Evolutionary conservation across 2,888 invertebrate genomes (phyloP).

Genomic region (Cetonia aurata): DNA sequence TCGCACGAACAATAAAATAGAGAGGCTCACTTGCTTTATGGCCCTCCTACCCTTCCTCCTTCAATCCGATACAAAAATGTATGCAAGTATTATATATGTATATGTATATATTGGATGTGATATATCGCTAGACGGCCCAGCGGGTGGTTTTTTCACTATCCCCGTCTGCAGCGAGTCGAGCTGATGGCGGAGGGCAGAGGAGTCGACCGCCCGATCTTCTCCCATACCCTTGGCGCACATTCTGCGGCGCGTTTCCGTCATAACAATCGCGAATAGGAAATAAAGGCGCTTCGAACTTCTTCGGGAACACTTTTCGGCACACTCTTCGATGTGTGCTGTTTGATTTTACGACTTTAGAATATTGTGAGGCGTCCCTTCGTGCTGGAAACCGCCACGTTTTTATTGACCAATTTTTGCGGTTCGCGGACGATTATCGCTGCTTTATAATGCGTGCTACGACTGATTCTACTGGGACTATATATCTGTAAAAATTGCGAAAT

Average conservation of each 20-base stretch:
- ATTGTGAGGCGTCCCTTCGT: background rate
- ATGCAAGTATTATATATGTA: slow-evolving; percentile 57
- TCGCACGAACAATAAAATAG: slow-evolving; percentile 63
- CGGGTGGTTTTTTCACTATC: slow-evolving; percentile 14
- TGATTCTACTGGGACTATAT: slow-evolving; percentile 9
- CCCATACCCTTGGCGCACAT: background rate
- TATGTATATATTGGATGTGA: slow-evolving; percentile 18
- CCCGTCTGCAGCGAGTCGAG: background rate
- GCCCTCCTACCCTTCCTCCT: slow-evolving; percentile 57
- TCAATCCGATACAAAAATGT: slow-evolving; percentile 58
- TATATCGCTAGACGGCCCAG: slow-evolving; percentile 20
- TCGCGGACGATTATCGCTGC: slow-evolving; percentile 2
- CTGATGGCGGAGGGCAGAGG: slow-evolving; percentile 45
- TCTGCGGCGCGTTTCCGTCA: slow-evolving; percentile 12
- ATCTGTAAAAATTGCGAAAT: slow-evolving; percentile 6
- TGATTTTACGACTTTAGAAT: slow-evolving; percentile 51
- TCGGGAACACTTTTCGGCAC: slow-evolving; percentile 45
- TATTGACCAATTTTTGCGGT: slow-evolving; percentile 30
- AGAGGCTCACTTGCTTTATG: slow-evolving; percentile 63
- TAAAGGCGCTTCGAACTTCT: slow-evolving; percentile 43
- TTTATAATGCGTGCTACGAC: slow-evolving; percentile 16
- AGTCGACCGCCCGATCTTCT: slow-evolving; percentile 50
- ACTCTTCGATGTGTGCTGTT: slow-evolving; percentile 46
- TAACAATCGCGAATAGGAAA: slow-evolving; percentile 44
- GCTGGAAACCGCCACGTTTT: slow-evolving; percentile 4